Base-by-base conservation (phyloP, 2,888 invertebrate species). In the Salticus scenicus region DNA sequence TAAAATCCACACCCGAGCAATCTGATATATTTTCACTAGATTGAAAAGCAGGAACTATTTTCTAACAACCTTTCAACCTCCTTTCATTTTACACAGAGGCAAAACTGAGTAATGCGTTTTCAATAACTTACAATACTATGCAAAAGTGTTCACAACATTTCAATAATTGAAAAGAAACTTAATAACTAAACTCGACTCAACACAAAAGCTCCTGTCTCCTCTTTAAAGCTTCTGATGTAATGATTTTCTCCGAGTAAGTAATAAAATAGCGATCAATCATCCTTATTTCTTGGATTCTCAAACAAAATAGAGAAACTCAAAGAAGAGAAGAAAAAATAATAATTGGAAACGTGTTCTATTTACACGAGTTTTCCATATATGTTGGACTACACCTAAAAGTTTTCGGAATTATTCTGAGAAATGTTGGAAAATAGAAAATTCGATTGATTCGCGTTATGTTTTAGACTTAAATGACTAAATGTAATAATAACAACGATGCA, bases 251-350 rank as follows among this genome's bases (percentile, higher is more conserved):
- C 42, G 14, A 47, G 42, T 47, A 24, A 57, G 57, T 57, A 57
- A 57, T 57, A 57, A 57, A 57, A 57, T 24, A 57, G 57, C 57
- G 24, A 57, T 57, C 57, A 57, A 57, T 57, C 57, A 57, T 57
- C 20, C 24, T 20, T 4, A 57, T 24, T 57, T 57, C 57, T 24
- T 24, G 57, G 57, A 24, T 57, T 57, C 42, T 2, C 42, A 47
- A 14, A 7, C 24, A 12, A 24, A 24, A 20, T 20, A 24, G n/a
- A 37, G 37, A 57, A 57, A 12, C 37, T 10, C 47, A 14, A 47
- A 10, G 10, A 10, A 37, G 37, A 37, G 37, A 10, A 7, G 37
- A 7, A 37, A n/a, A 47, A 24, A 5, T 24, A 57, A 57, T 57
- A 57, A 57, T 57, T 57, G 24, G 57, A 57, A 57, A 57, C 57